Evolutionary conservation across 92 coral and sea anemone genomes (phyloP).

Genomic region (Scolanthus callimorphus): DNA sequence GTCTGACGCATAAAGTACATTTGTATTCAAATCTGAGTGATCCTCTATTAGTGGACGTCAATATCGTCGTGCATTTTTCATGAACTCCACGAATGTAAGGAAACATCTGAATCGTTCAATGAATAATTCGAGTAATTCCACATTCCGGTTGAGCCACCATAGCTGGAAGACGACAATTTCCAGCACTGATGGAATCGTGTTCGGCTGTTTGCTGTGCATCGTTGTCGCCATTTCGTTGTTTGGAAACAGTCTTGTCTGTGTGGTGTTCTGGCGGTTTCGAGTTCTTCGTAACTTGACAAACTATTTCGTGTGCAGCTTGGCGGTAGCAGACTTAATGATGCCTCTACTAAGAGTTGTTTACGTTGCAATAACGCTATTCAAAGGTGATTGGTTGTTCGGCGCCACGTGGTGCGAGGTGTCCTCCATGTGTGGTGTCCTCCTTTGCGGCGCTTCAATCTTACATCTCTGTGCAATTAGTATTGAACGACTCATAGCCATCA

Average conservation of each 20-base stretch:
- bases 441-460: slow-evolving; percentile 92
- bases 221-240: slow-evolving; percentile 44
- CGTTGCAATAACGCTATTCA: slow-evolving; percentile 50
- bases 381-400: slow-evolving; percentile 77
- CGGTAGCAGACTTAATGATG: slow-evolving; percentile 75
- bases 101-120: too few relatives aligned
- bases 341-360: slow-evolving; percentile 72
- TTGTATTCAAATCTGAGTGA: too few relatives aligned
- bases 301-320: slow-evolving; percentile 83
- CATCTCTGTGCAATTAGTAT: slow-evolving; percentile 83
- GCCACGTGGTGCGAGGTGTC: slow-evolving; percentile 74
- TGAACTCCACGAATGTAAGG: too few relatives aligned
- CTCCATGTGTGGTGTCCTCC: slow-evolving; percentile 79
- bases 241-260: slow-evolving; percentile 83
- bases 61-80: too few relatives aligned
- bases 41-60: too few relatives aligned
- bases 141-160: too few relatives aligned
- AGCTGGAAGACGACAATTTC: too few relatives aligned
- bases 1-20: too few relatives aligned
- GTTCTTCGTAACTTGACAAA: slow-evolving; percentile 75
- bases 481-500: slow-evolving; percentile 80
- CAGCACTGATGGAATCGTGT: slow-evolving; percentile 23
- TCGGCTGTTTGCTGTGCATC: slow-evolving; percentile 38
- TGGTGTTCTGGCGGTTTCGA: slow-evolving; percentile 81
- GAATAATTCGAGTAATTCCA: too few relatives aligned